A percentile compares a stretch with the other conserved stretches of the same genome.
Evolutionary conservation across 1,140 invertebrate species (phyloP).

Genomic region (Aphelenchoides fujianensis): DNA sequence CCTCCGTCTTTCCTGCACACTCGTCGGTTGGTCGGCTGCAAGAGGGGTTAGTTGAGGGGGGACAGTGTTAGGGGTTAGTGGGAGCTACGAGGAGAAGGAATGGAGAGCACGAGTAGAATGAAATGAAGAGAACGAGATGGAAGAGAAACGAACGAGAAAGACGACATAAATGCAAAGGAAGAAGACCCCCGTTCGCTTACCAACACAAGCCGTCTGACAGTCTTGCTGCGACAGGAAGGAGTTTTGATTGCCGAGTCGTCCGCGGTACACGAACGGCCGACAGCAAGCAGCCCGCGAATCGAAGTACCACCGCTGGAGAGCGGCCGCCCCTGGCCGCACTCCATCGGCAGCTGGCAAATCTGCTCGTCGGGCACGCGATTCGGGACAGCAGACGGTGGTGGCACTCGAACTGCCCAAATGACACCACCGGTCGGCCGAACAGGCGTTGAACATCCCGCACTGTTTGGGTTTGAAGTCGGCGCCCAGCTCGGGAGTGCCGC

Average conservation of each 20-base stretch:
- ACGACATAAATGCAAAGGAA: too few species aligned
- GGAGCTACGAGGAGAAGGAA: not conserved
- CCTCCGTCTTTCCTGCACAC: not conserved
- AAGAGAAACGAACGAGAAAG: not conserved
- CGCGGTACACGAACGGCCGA: slow-evolving; percentile 42
- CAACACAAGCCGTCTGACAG: slow-evolving; percentile 43
- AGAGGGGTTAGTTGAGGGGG: not conserved
- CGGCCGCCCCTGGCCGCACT: slow-evolving; percentile 32
- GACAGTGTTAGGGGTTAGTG: slow-evolving; percentile 12
- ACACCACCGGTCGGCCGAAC: slow-evolving; percentile 51
- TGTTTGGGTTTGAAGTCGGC: slow-evolving; percentile 46
- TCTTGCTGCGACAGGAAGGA: slow-evolving; percentile 44
- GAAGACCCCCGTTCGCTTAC: slow-evolving; percentile 30
- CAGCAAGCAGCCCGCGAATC: slow-evolving; percentile 34
- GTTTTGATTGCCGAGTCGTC: slow-evolving; percentile 52
- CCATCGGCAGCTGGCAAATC: slow-evolving; percentile 47
- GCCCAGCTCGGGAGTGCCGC: slow-evolving; percentile 39
- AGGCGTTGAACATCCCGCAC: slow-evolving; percentile 48
- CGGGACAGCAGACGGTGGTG: slow-evolving; percentile 61
- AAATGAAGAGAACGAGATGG: not conserved
- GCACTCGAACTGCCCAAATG: slow-evolving; percentile 49
- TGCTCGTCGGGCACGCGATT: slow-evolving; percentile 29
- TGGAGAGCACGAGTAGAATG: not conserved
- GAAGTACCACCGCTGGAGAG: slow-evolving; percentile 46
- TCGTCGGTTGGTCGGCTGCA: not conserved